Evolutionary conservation across 2,113 vertebrate species (phyloP), one percentile per base, ranked within the genome.

Genomic region (Hypomesus transpacificus): DNA sequence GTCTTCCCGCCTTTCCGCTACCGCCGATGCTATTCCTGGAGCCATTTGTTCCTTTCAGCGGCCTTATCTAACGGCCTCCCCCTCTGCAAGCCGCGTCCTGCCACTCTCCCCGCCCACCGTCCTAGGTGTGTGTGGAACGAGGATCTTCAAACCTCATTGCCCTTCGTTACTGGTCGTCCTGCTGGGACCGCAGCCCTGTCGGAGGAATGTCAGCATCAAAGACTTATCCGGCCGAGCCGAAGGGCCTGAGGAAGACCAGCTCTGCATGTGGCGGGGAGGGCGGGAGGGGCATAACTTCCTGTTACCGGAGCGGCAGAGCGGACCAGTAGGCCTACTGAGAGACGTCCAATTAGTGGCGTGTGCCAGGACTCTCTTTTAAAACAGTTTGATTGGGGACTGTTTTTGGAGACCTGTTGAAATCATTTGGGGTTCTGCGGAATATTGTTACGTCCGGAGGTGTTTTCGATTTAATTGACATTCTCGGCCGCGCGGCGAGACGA

Each of bases 71-170:
- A 57, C 72, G 70, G 62, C 66, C 63, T 73, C 70, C 68, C 77
- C 22, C 14, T 5, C 22, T 8, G 22, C 74, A 80, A 68, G 71
- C 62, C 0, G 39, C 7, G 46, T 31, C 67, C 76, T 84, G 79
- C 69, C 77, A 82, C 60, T 60, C 68, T 9, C 1, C 59, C 73
- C 79, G 59, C 62, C 67, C 46, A 62, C 66, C 61, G 68, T 73
- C 79, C 79, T 65, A 78, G 81, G 74, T 85, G 72, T 76, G 72
- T 77, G 71, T 79, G 28, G 87, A 87, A 87, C 86, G 79, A 84
- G 80, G 70, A 75, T 71, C 75, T 77, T 84, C 82, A 82, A 75
- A 86, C 80, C 76, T 85, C 80, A 79, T 80, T 87, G 84, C 80
- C 85, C 77, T 84, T 86, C 81, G 84, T 83, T 88, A 84, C 74